These are phyloP conservation scores for Liolophura sinensis DNA, from an alignment of 1,140 invertebrate species.

Conservation along the genomic window DNA sequence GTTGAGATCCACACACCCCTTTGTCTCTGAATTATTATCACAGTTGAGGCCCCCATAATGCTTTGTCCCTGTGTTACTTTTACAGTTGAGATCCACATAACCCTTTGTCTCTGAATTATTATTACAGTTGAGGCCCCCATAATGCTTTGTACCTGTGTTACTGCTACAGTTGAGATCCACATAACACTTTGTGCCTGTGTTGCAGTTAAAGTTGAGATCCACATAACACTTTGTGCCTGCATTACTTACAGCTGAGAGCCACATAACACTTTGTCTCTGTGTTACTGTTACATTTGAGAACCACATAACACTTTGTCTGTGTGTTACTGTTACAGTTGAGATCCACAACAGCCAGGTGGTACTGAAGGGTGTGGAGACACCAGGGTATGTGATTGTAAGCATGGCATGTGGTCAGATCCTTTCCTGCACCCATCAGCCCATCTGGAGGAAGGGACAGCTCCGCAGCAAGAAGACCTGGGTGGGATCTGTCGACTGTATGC, in stretches of 20 bases:
- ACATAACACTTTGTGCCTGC: too few species aligned
- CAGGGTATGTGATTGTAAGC: constrained; percentile 94
- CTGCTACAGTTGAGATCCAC: too few species aligned
- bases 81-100: too few species aligned
- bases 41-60: too few species aligned
- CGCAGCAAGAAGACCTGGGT: constrained; percentile 95
- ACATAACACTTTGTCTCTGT: too few species aligned
- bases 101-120: too few species aligned
- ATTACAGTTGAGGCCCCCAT: too few species aligned
- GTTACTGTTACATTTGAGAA: background rate
- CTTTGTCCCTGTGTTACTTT: too few species aligned
- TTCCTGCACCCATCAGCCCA: constrained; percentile 86
- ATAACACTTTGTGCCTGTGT: background rate
- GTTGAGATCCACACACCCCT: too few species aligned
- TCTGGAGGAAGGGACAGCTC: constrained; percentile 86
- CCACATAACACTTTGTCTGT: background rate
- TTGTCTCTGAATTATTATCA: too few species aligned
- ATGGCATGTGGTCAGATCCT: constrained; percentile 93
- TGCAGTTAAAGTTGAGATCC: constrained; percentile 2
- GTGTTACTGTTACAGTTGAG: constrained; percentile 70
- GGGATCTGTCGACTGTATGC: constrained; percentile 94
- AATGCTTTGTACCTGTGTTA: too few species aligned
- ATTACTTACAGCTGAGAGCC: too few species aligned
- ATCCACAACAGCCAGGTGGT: constrained; percentile 96
- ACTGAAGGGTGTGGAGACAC: constrained; percentile 92